A percentile compares a stretch with the other conserved stretches of the same genome.
Evolutionary conservation across 1,140 invertebrate genomes (phyloP).

Genomic region (Drosophila sp.): DNA sequence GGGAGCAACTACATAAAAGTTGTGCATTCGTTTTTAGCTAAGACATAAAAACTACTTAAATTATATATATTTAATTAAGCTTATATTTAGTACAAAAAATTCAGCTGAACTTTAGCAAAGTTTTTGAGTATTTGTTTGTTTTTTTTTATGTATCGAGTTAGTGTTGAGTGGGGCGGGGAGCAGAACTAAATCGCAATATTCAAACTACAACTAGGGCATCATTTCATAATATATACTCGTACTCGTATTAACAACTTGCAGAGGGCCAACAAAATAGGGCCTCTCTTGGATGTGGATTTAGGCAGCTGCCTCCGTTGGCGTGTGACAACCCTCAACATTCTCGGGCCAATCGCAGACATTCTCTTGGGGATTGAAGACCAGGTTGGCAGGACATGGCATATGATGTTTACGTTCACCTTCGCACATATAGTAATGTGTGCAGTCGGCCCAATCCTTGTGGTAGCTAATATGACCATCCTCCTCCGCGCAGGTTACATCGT

Average conservation of each 20-base stretch:
- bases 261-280: not conserved
- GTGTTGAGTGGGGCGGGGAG: constrained; percentile 26
- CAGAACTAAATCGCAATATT: constrained; percentile 65
- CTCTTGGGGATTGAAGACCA: constrained; percentile 96
- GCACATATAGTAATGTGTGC: constrained; percentile 97
- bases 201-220: constrained; percentile 69
- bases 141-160: constrained; percentile 50
- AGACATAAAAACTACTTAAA: constrained; percentile 78
- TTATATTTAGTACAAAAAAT: constrained; percentile 71
- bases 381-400: constrained; percentile 97
- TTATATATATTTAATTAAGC: constrained; percentile 63
- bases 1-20: constrained; percentile 40
- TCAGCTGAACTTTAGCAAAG: constrained; percentile 69
- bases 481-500: constrained; percentile 95
- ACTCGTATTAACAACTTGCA: constrained; percentile 68
- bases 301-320: constrained; percentile 91
- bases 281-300: constrained; percentile 32
- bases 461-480: constrained; percentile 97
- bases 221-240: constrained; percentile 39
- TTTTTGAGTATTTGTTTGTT: constrained; percentile 61
- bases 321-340: constrained; percentile 94
- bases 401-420: constrained; percentile 97
- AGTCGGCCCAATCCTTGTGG: constrained; percentile 95
- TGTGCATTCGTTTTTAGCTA: constrained; percentile 67
- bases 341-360: constrained; percentile 98